These are phyloP conservation scores for Prionailurus viverrinus DNA, from an alignment of 2,113 vertebrate genomes.

Conservation along the genomic window DNA sequence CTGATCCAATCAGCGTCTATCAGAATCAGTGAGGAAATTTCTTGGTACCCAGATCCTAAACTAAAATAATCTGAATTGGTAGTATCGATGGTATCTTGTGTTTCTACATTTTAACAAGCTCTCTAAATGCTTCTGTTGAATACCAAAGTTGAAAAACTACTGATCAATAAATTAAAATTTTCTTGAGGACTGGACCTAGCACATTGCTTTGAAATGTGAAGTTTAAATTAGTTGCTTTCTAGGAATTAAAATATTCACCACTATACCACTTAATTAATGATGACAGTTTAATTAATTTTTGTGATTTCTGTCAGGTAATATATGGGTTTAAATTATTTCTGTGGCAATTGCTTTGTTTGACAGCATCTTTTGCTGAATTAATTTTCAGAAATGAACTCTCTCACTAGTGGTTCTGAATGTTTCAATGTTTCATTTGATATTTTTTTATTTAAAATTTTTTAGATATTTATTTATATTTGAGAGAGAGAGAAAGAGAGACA, in stretches of 20 bases:
- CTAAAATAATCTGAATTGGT: background rate
- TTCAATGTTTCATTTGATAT: background rate
- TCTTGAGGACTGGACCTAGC: background rate
- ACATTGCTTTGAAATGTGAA: background rate
- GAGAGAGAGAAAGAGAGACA: too few species aligned
- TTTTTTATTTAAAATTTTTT: too few species aligned
- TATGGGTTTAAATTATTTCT: background rate
- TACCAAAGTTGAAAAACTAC: background rate
- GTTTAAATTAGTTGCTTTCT: background rate
- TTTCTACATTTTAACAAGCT: constrained; percentile 11
- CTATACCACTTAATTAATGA: background rate
- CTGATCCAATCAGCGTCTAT: background rate
- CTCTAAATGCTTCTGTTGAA: background rate
- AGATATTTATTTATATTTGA: too few species aligned
- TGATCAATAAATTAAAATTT: background rate
- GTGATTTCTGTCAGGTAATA: background rate
- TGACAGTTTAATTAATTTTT: background rate
- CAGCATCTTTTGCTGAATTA: background rate
- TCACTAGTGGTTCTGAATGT: background rate
- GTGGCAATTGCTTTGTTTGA: background rate
- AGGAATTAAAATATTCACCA: background rate
- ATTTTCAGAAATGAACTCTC: background rate
- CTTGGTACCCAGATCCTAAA: background rate
- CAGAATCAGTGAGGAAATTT: background rate
- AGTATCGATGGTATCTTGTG: background rate